A percentile compares a stretch with the other conserved stretches of the same genome.
These are phyloP conservation scores for Antigone vipio DNA, from an alignment of 2,113 vertebrate species.

Conservation along the genomic window DNA sequence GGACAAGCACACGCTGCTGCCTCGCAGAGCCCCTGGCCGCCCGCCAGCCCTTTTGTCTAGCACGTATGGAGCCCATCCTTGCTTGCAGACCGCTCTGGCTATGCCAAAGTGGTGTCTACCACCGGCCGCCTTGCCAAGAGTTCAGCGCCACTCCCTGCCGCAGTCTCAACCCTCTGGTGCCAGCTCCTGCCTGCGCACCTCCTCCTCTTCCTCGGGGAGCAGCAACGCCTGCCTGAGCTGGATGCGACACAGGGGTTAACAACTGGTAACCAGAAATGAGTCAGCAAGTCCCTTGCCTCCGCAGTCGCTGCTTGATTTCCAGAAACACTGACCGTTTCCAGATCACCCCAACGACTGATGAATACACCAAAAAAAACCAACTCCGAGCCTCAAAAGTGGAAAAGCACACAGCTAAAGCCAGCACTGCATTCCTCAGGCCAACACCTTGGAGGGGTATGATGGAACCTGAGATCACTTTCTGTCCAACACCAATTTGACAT, in stretches of 20 bases:
- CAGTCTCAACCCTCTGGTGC: neutral
- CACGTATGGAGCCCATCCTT: conserved; percentile 27
- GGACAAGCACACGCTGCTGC: conserved; percentile 34
- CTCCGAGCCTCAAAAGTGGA: neutral
- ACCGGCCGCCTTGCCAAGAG: neutral
- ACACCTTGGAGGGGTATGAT: neutral
- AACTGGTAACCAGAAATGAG: conserved; percentile 1
- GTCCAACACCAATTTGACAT: accelerated
- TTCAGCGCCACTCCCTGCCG: neutral
- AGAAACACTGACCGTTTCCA: conserved; percentile 10
- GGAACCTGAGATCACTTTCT: neutral
- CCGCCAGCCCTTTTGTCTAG: conserved; percentile 54
- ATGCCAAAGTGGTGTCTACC: conserved; percentile 4
- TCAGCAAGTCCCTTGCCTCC: neutral
- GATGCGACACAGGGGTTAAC: neutral
- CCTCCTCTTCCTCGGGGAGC: neutral
- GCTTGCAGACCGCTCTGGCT: neutral
- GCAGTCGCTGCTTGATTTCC: conserved; percentile 10
- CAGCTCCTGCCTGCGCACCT: neutral
- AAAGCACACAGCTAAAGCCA: neutral
- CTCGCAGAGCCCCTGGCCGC: conserved; percentile 2
- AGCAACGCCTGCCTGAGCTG: neutral
- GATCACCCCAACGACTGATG: neutral
- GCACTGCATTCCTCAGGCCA: neutral
- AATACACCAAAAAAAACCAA: neutral